These are phyloP conservation scores for Alosa sapidissima DNA, from an alignment of 2,797 vertebrate genomes.

Conservation along the genomic window DNA sequence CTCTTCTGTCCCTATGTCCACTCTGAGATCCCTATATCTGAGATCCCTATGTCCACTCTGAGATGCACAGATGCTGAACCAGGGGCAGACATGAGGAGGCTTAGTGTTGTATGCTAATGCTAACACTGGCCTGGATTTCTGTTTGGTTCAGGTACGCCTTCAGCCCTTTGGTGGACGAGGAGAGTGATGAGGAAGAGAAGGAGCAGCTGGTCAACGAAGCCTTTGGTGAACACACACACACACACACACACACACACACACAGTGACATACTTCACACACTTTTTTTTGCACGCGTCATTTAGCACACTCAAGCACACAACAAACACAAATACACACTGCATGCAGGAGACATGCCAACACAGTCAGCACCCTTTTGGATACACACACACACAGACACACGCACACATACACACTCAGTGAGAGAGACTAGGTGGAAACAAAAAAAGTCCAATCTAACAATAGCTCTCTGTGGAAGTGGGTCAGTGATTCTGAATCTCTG, in stretches of 20 bases:
- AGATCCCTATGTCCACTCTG: too few relatives aligned
- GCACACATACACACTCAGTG: not conserved
- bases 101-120: not conserved
- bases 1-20: too few relatives aligned
- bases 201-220: slow-evolving; percentile 79
- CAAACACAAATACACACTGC: not conserved
- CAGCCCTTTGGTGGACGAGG: slow-evolving; percentile 76
- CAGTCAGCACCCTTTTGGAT: not conserved
- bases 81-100: not conserved
- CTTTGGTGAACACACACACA: slow-evolving; percentile 68
- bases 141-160: slow-evolving; percentile 73
- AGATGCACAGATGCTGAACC: too few relatives aligned
- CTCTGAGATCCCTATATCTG: too few relatives aligned
- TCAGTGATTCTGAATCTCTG: slow-evolving; percentile 4
- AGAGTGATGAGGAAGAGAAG: slow-evolving; percentile 75
- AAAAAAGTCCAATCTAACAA: not conserved
- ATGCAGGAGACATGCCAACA: not conserved
- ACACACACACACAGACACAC: not conserved
- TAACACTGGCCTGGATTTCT: not conserved
- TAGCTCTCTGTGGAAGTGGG: not conserved
- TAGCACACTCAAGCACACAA: not conserved
- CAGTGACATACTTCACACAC: not conserved
- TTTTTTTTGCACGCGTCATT: too few relatives aligned
- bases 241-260: not conserved
- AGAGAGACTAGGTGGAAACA: not conserved